phyloP scores from a whole-genome alignment of 2,888 invertebrate genomes.

The Stegophylla sp. region DNA sequence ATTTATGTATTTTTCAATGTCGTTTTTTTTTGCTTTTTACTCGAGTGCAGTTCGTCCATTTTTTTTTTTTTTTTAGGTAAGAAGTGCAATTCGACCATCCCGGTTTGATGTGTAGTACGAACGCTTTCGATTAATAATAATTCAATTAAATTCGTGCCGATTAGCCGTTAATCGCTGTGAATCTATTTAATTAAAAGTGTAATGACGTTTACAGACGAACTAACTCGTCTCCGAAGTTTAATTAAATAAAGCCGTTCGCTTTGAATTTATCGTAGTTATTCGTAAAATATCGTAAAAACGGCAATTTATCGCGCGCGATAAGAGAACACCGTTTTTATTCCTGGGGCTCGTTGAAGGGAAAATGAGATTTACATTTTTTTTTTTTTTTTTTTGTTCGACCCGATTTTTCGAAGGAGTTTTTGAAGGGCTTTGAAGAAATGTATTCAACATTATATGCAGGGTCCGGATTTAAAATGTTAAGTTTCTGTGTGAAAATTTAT shows the following conservation, averaged over 20 bases:
- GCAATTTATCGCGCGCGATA: slow-evolving; percentile 7
- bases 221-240: slow-evolving; percentile 21
- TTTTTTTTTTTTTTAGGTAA: too few relatives aligned
- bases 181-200: not conserved
- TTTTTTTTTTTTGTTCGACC: not conserved
- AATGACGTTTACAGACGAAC: not conserved
- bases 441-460: not conserved
- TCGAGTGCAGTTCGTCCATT: too few relatives aligned
- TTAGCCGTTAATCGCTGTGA: too few relatives aligned
- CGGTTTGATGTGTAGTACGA: too few relatives aligned
- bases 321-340: slow-evolving; percentile 6
- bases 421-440: not conserved
- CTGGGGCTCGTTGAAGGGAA: not conserved
- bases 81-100: too few relatives aligned
- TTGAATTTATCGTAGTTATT: slow-evolving; percentile 23
- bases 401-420: slow-evolving; percentile 2
- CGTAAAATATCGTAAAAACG: not conserved
- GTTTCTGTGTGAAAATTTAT: not conserved
- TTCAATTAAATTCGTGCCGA: too few relatives aligned
- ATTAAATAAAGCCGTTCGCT: slow-evolving; percentile 27
- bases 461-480: not conserved
- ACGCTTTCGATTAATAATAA: too few relatives aligned
- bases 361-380: slow-evolving; percentile 16
- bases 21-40: too few relatives aligned
- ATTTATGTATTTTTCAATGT: too few relatives aligned